phyloP scores from a whole-genome alignment of 64 coral and sea anemone species.

The Pachyseris speciosa region DNA sequence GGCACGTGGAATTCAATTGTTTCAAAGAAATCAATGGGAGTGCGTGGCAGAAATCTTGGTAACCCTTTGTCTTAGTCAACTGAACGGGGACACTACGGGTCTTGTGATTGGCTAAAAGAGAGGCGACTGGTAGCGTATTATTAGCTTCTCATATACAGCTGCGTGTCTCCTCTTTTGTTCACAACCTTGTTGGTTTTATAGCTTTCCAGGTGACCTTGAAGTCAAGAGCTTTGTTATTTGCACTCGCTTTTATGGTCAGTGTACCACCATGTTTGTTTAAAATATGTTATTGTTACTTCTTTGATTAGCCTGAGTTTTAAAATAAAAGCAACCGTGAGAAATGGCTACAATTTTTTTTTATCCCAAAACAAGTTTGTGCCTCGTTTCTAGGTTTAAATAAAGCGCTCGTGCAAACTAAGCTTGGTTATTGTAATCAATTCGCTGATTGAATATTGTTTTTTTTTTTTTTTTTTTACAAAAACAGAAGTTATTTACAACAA shows the following conservation, averaged over 20 bases:
- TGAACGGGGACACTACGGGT: neutral
- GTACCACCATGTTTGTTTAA: neutral
- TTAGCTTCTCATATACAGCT: constrained; percentile 12
- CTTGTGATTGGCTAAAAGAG: neutral
- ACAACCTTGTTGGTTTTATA: neutral
- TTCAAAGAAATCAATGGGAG: constrained; percentile 9
- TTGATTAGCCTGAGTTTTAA: neutral
- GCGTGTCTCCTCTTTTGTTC: constrained; percentile 11
- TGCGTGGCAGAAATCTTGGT: constrained; percentile 46
- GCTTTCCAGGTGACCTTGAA: neutral
- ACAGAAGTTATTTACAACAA: too few relatives aligned
- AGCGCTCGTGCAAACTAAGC: too few relatives aligned
- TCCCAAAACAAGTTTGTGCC: too few relatives aligned
- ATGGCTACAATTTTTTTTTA: too few relatives aligned
- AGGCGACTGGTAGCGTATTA: constrained; percentile 18
- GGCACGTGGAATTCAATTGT: constrained; percentile 47
- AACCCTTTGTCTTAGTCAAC: constrained; percentile 29
- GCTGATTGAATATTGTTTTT: too few relatives aligned
- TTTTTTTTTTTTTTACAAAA: too few relatives aligned
- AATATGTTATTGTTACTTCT: too few relatives aligned
- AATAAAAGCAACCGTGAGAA: neutral
- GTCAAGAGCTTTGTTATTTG: neutral
- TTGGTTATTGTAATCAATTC: too few relatives aligned
- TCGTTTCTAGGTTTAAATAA: too few relatives aligned
- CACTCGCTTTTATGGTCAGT: neutral